Evolutionary conservation across 2,888 invertebrate species (phyloP).

Genomic region (Drosophila lacicola): DNA sequence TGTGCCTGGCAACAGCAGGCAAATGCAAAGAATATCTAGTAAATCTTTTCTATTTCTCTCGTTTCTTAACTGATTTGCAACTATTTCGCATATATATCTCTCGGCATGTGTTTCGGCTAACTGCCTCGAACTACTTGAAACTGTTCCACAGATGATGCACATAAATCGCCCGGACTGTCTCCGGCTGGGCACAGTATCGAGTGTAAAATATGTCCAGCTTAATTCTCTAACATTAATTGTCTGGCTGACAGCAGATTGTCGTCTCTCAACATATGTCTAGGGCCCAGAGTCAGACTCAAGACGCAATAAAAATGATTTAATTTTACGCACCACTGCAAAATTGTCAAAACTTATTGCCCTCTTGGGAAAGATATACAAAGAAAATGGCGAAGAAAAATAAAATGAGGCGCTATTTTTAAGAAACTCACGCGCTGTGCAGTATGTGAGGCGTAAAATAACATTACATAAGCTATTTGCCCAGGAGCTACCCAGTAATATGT

Average conservation of each 20-base stretch:
- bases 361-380: slow-evolving; percentile 9
- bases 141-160: slow-evolving; percentile 45
- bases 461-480: not conserved
- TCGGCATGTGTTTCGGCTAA: slow-evolving; percentile 54
- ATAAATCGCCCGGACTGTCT: slow-evolving; percentile 53
- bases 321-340: slow-evolving; percentile 68
- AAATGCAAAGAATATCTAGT: slow-evolving; percentile 16
- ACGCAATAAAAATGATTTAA: slow-evolving; percentile 77
- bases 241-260: slow-evolving; percentile 35
- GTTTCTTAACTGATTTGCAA: slow-evolving; percentile 31
- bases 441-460: slow-evolving; percentile 10
- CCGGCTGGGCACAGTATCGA: slow-evolving; percentile 36
- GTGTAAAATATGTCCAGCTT: slow-evolving; percentile 52
- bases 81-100: slow-evolving; percentile 42
- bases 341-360: slow-evolving; percentile 48
- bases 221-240: slow-evolving; percentile 63
- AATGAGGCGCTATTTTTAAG: slow-evolving; percentile 23
- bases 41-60: slow-evolving; percentile 3
- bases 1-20: slow-evolving; percentile 26
- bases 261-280: slow-evolving; percentile 22
- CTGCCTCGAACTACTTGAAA: slow-evolving; percentile 52
- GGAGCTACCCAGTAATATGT: slow-evolving; percentile 5
- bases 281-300: slow-evolving; percentile 16
- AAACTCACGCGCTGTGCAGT: not conserved
- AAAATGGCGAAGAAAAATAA: slow-evolving; percentile 3